Evolutionary conservation across 2,888 invertebrate genomes (phyloP).

Genomic region (Branchipolynoe longqiensis): DNA sequence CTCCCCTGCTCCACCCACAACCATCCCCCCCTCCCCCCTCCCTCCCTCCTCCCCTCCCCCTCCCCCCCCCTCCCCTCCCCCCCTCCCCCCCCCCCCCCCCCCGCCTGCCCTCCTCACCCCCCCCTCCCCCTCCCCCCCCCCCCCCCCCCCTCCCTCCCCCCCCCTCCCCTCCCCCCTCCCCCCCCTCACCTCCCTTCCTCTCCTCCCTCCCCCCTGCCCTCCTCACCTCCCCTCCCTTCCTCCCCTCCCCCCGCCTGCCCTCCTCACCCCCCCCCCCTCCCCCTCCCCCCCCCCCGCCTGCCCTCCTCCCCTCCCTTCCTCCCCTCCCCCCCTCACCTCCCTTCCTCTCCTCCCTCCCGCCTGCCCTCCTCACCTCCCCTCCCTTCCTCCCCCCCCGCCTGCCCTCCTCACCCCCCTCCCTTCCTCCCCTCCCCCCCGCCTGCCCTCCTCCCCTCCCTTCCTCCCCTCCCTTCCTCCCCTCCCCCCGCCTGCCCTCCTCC

Average conservation of each 20-base stretch:
- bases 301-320: background rate
- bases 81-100: background rate
- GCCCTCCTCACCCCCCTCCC: background rate
- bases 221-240: background rate
- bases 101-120: background rate
- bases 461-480: background rate
- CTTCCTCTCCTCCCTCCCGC: too few species aligned
- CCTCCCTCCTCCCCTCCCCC: too few species aligned
- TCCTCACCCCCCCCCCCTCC: background rate
- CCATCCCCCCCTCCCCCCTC: too few species aligned
- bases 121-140: background rate
- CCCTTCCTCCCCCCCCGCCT: too few species aligned
- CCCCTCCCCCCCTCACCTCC: constrained; percentile 1
- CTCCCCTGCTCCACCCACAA: too few species aligned
- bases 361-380: too few species aligned
- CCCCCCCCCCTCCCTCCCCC: background rate
- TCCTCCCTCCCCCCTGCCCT: background rate
- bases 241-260: background rate
- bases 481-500: too few species aligned
- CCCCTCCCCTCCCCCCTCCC: background rate
- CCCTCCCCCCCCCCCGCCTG: background rate
- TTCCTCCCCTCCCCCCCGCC: background rate
- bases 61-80: too few species aligned
- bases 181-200: background rate
- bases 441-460: background rate